phyloP scores from a whole-genome alignment of 2,888 invertebrate genomes.

The Hirtodrosophila trivittata region DNA sequence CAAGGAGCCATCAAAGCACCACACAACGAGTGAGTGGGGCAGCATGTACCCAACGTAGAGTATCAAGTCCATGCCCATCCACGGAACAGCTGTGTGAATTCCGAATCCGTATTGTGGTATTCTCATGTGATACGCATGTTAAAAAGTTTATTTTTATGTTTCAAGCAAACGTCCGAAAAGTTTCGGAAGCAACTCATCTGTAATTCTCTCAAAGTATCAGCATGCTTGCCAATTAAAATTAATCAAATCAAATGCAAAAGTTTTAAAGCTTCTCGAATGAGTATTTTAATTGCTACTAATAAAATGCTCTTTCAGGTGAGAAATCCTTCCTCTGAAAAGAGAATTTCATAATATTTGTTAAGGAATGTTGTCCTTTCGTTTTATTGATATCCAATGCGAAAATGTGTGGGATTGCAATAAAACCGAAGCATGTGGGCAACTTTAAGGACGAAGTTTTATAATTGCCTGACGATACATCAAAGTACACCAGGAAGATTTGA shows the following conservation, averaged over 20 bases:
- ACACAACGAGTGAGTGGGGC: conserved; percentile 24
- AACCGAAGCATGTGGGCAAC: background rate
- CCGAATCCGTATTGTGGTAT: conserved; percentile 3
- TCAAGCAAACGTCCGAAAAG: conserved; percentile 4
- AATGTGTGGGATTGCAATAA: background rate
- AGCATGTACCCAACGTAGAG: conserved; percentile 27
- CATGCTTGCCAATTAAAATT: background rate
- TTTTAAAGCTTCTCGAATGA: no score
- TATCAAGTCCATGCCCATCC: conserved; percentile 9
- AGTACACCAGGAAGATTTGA: conserved; percentile 39
- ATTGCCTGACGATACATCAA: conserved; percentile 33
- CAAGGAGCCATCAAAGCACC: conserved; percentile 23
- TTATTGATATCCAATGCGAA: conserved; percentile 7
- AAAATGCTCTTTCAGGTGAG: no score
- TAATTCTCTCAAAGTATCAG: conserved; percentile 1
- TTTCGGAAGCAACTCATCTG: background rate
- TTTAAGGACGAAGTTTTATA: conserved; percentile 44
- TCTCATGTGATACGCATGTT: conserved; percentile 22
- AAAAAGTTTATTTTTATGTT: conserved; percentile 22
- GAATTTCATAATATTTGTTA: conserved; percentile 7
- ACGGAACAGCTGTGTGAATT: conserved; percentile 16
- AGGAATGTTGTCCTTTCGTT: conserved; percentile 7
- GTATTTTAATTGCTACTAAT: no score
- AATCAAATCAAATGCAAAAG: no score
- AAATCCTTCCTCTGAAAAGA: background rate